These are phyloP conservation scores for Caenorhabditis plicata DNA, from an alignment of 2,888 invertebrate species.

Conservation along the genomic window DNA sequence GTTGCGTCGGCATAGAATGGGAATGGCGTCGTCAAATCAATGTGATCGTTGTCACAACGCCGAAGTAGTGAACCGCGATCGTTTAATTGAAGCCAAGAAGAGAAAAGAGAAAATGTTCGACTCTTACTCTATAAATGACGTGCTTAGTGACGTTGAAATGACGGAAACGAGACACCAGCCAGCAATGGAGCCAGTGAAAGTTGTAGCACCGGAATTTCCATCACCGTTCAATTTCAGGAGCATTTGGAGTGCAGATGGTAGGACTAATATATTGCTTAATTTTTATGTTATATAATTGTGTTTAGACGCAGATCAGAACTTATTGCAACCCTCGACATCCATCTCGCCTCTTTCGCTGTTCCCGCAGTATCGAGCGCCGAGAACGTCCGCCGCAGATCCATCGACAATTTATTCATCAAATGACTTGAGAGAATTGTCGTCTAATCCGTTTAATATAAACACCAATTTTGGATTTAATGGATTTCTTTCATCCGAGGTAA, in stretches of 20 bases:
- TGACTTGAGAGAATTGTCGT: too few relatives aligned
- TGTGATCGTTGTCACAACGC: conserved; percentile 38
- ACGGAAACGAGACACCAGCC: not conserved
- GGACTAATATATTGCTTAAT: too few relatives aligned
- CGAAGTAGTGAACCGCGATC: conserved; percentile 19
- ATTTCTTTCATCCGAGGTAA: too few relatives aligned
- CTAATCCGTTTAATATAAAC: too few relatives aligned
- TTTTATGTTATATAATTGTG: too few relatives aligned
- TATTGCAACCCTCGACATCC: too few relatives aligned
- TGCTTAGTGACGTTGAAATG: not conserved
- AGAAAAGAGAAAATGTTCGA: conserved; percentile 1
- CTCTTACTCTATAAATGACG: not conserved
- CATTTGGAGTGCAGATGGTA: not conserved
- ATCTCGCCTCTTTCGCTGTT: not conserved
- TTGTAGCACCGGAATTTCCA: not conserved
- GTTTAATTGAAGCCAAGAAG: conserved; percentile 11
- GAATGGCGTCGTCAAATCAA: conserved; percentile 21
- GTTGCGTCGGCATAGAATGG: conserved; percentile 29
- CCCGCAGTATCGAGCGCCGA: conserved; percentile 1
- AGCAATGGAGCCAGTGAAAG: not conserved
- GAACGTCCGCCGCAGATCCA: not conserved
- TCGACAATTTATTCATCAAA: too few relatives aligned
- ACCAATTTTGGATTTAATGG: too few relatives aligned
- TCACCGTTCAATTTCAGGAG: too few relatives aligned
- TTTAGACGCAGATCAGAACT: too few relatives aligned